These are phyloP conservation scores for Chrysotoxum bicinctum DNA, from an alignment of 2,888 invertebrate genomes.

Conservation along the genomic window DNA sequence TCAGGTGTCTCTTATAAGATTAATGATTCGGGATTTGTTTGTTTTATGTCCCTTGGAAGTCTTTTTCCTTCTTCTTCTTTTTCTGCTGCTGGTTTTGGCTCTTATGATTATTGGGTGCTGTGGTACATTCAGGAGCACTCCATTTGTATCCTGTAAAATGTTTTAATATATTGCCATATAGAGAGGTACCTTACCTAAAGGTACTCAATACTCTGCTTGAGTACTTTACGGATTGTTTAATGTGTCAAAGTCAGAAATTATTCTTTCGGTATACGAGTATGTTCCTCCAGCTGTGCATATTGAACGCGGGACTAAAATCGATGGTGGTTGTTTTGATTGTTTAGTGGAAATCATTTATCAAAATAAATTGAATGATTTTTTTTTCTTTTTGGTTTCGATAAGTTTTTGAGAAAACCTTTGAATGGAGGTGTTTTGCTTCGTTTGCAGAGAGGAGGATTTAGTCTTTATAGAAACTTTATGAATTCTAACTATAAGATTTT, in stretches of 20 bases:
- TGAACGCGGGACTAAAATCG: conserved; percentile 17
- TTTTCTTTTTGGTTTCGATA: not conserved
- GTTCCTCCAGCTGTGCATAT: not conserved
- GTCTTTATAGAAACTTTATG: too few relatives aligned
- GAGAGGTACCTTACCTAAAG: not conserved
- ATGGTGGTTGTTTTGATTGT: conserved; percentile 21
- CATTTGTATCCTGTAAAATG: conserved; percentile 54
- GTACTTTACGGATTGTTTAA: conserved; percentile 41
- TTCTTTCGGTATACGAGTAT: not conserved
- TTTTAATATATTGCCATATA: not conserved
- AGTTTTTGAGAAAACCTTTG: not conserved
- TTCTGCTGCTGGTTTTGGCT: too few relatives aligned
- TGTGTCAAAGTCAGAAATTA: conserved; percentile 35
- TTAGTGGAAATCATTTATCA: conserved; percentile 37
- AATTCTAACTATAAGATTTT: too few relatives aligned
- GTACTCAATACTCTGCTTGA: conserved; percentile 1
- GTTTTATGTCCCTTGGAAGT: conserved; percentile 52
- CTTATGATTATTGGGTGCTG: conserved; percentile 34
- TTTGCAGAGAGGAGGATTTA: too few relatives aligned
- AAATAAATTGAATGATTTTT: conserved; percentile 20
- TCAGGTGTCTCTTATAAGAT: conserved; percentile 68
- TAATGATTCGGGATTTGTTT: conserved; percentile 66
- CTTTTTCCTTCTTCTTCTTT: not conserved
- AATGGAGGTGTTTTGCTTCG: not conserved
- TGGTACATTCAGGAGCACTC: conserved; percentile 28